Conservation (phyloP, 2,113 vertebrate genomes). For the Sterrhoptilus dennistouni region DNA sequence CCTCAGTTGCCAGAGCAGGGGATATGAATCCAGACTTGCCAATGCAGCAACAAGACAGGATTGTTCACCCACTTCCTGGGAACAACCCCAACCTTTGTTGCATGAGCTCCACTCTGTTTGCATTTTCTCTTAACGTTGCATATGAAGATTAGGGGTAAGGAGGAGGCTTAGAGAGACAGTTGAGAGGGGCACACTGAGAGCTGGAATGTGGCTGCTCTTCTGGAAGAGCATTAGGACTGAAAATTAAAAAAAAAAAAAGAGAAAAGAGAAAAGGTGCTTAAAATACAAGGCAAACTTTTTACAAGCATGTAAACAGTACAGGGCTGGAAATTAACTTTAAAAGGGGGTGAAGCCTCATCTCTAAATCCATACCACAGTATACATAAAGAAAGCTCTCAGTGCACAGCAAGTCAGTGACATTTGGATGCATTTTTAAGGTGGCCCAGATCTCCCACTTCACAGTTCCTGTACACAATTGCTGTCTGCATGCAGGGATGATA, state of each 20-base stretch:
- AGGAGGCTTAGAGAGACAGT: slow-evolving; percentile 82
- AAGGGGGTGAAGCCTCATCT: background rate
- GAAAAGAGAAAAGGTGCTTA: slow-evolving; percentile 40
- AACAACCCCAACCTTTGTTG: slow-evolving; percentile 56
- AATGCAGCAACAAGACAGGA: slow-evolving; percentile 64
- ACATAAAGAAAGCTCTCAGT: background rate
- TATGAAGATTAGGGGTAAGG: slow-evolving; percentile 77
- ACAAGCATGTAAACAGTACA: background rate
- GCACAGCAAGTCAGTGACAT: background rate
- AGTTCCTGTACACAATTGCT: background rate
- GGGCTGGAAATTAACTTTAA: background rate
- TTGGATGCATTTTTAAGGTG: background rate
- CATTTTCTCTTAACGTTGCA: slow-evolving; percentile 50
- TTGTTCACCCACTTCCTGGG: slow-evolving; percentile 48
- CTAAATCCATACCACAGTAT: background rate
- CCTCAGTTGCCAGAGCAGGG: slow-evolving; percentile 53
- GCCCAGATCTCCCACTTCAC: background rate
- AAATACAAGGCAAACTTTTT: background rate
- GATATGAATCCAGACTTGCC: slow-evolving; percentile 42
- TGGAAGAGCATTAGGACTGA: slow-evolving; percentile 84
- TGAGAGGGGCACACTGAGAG: slow-evolving; percentile 86
- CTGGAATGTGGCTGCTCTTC: slow-evolving; percentile 81
- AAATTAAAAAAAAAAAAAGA: slow-evolving; percentile 68
- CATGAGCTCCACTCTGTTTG: slow-evolving; percentile 43
- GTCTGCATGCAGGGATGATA: background rate